phyloP scores from a whole-genome alignment of 2,888 invertebrate genomes.

The Sinentomon sp. region DNA sequence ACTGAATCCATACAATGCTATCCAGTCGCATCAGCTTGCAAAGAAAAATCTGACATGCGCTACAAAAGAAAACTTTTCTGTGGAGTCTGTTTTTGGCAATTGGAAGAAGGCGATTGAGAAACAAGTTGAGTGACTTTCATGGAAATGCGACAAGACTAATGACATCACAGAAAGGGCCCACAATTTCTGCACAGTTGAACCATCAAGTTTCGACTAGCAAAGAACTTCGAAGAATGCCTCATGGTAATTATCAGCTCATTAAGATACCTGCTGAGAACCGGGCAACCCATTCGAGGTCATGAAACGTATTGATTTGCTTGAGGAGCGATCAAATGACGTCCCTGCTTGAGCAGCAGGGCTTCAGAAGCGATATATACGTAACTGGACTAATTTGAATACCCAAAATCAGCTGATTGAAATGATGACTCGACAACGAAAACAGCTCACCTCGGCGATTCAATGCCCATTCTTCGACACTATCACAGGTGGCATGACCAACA shows the following conservation, averaged over 20 bases:
- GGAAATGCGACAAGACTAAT: no score
- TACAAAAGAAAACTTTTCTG: no score
- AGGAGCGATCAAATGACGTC: constrained; percentile 5
- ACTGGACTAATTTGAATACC: constrained; percentile 7
- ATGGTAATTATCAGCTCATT: constrained; percentile 4
- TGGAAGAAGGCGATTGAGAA: no score
- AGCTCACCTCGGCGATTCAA: no score
- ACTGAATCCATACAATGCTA: no score
- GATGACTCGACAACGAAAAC: constrained; percentile 6
- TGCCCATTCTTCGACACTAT: constrained; percentile 7
- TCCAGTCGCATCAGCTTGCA: no score
- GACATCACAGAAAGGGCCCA: not conserved
- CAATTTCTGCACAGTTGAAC: constrained; percentile 1
- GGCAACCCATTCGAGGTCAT: constrained; percentile 7
- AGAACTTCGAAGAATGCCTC: not conserved
- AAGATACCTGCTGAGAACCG: no score
- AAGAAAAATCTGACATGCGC: no score
- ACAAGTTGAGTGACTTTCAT: no score
- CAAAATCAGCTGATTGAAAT: constrained; percentile 10
- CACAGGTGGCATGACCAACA: constrained; percentile 10
- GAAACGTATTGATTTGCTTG: constrained; percentile 3
- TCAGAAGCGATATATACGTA: constrained; percentile 6
- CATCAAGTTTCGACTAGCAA: not conserved
- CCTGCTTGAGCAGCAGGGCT: constrained; percentile 6
- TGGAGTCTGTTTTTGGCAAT: no score